A percentile compares a stretch with the other conserved stretches of the same genome.
Evolutionary conservation across 2,113 vertebrate genomes (phyloP).

Genomic region (Sylvia atricapilla): DNA sequence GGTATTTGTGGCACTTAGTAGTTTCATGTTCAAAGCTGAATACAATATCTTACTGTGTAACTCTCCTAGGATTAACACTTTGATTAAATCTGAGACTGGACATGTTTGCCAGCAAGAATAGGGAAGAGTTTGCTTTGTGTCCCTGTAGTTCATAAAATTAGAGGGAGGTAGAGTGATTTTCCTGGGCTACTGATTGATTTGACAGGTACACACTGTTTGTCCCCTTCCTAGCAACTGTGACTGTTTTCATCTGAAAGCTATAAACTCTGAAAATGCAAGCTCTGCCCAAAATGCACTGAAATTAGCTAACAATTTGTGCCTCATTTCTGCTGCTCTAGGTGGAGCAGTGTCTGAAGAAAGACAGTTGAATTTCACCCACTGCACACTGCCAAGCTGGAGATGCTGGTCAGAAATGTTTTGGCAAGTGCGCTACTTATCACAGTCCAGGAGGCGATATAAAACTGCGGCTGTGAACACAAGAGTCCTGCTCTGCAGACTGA

Average conservation of each 20-base stretch:
- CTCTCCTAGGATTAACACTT: slow-evolving; percentile 65
- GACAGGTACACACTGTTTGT: background rate
- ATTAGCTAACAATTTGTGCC: background rate
- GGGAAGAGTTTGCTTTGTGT: slow-evolving; percentile 41
- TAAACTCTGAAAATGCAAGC: background rate
- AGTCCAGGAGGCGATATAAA: background rate
- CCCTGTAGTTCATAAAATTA: background rate
- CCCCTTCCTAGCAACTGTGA: background rate
- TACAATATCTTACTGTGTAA: slow-evolving; percentile 67
- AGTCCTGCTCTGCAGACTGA: background rate
- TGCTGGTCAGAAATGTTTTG: background rate
- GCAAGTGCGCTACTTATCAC: background rate
- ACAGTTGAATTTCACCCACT: background rate
- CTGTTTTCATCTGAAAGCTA: background rate
- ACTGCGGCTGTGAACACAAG: background rate
- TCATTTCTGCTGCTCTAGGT: background rate
- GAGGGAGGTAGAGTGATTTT: background rate
- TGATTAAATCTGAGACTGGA: slow-evolving; percentile 59
- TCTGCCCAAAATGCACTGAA: background rate
- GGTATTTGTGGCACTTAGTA: slow-evolving; percentile 55
- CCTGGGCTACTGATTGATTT: background rate
- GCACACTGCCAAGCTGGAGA: background rate
- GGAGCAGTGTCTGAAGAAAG: background rate
- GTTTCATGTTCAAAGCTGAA: slow-evolving; percentile 57
- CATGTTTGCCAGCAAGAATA: background rate